A percentile compares a stretch with the other conserved stretches of the same genome.
Conservation (phyloP, 2,113 vertebrate genomes). For the Colossoma macropomum region DNA sequence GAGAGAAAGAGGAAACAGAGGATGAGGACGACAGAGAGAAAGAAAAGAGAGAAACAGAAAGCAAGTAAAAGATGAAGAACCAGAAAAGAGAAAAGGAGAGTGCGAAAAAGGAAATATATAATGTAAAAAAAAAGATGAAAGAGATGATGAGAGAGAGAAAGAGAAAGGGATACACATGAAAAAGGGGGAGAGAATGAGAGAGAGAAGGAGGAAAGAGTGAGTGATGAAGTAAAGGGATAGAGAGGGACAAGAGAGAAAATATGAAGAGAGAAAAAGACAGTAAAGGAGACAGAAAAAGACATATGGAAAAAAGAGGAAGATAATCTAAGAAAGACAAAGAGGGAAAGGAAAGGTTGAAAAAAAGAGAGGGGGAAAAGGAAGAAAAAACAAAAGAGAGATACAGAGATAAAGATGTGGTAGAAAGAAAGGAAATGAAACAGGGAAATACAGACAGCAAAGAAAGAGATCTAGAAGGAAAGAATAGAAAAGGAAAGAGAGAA, state of each 20-base stretch:
- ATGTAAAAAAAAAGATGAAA: too few species aligned
- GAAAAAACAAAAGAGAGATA: neutral
- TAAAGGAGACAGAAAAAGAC: too few species aligned
- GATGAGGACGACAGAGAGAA: neutral
- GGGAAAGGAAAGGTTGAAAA: neutral
- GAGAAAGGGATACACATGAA: too few species aligned
- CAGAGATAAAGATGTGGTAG: neutral
- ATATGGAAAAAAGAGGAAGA: neutral
- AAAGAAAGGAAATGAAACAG: neutral
- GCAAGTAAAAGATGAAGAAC: neutral
- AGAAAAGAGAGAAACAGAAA: neutral
- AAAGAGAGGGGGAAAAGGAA: too few species aligned
- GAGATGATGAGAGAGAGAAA: too few species aligned
- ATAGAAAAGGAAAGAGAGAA: neutral
- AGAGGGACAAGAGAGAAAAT: too few species aligned
- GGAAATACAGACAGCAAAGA: neutral
- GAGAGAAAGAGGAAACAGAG: neutral
- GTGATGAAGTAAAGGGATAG: too few species aligned
- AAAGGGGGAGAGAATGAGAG: too few species aligned
- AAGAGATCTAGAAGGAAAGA: neutral
- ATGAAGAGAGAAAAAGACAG: too few species aligned
- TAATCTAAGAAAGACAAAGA: neutral
- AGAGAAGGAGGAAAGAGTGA: too few species aligned
- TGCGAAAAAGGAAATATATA: too few species aligned
- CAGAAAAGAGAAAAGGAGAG: too few species aligned